Percentiles rank a stretch among this genome's conserved stretches.
Evolutionary conservation across 2,797 vertebrate species (phyloP).

Genomic region (Nannoperca obscura): DNA sequence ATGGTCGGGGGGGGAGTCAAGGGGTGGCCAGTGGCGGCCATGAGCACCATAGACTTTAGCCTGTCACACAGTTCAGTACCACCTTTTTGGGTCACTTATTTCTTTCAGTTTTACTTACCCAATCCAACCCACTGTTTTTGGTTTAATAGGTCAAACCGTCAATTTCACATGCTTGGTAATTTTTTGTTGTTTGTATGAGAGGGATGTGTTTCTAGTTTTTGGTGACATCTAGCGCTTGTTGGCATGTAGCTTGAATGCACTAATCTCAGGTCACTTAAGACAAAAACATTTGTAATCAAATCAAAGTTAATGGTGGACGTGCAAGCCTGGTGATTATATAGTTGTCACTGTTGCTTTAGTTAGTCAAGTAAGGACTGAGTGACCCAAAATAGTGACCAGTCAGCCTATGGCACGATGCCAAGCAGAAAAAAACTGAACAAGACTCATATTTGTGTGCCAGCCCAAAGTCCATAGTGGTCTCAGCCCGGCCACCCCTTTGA

Average conservation of each 20-base stretch:
- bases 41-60: neutral
- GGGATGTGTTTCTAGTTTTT: neutral
- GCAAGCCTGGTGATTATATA: neutral
- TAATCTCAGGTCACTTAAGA: neutral
- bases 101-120: neutral
- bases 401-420: neutral
- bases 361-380: neutral
- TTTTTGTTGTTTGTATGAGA: neutral
- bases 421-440: neutral
- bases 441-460: neutral
- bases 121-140: neutral
- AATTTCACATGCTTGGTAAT: slow-evolving; percentile 1
- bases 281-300: too few species aligned
- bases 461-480: neutral
- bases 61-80: neutral
- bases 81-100: slow-evolving; percentile 14
- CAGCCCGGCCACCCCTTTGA: neutral
- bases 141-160: neutral
- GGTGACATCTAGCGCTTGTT: neutral
- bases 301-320: neutral
- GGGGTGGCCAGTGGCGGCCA: neutral
- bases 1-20: neutral
- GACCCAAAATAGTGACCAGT: neutral
- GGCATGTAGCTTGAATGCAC: neutral
- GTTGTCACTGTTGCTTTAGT: neutral